These are phyloP conservation scores for Lysandra coridon DNA, from an alignment of 2,888 invertebrate genomes.

Conservation along the genomic window DNA sequence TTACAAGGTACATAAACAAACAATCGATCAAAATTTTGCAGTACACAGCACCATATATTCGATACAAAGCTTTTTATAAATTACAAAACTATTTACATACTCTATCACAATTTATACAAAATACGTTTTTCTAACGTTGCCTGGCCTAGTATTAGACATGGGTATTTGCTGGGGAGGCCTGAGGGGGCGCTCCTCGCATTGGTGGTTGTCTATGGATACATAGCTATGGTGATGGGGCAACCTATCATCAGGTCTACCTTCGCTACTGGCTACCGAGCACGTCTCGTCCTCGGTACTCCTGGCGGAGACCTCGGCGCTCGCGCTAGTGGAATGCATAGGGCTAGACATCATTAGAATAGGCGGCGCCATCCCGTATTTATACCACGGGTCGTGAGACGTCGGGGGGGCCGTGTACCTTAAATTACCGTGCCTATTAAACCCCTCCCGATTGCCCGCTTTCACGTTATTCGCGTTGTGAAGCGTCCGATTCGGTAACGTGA, in stretches of 20 bases:
- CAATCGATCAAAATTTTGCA: conserved; percentile 21
- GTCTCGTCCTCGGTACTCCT: conserved; percentile 83
- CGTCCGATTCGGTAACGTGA: conserved; percentile 80
- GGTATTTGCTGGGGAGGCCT: conserved; percentile 75
- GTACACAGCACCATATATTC: conserved; percentile 30
- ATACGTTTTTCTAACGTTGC: conserved; percentile 75
- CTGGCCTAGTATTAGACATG: conserved; percentile 69
- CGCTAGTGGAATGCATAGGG: conserved; percentile 81
- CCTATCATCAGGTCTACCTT: conserved; percentile 77
- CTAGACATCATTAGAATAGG: conserved; percentile 81
- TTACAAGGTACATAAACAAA: conserved; percentile 18
- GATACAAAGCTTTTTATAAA: conserved; percentile 9
- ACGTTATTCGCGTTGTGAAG: conserved; percentile 75
- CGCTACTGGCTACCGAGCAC: conserved; percentile 79
- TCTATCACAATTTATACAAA: conserved; percentile 64
- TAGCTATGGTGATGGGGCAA: conserved; percentile 81
- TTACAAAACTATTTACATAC: conserved; percentile 36
- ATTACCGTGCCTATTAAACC: conserved; percentile 74
- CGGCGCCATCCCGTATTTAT: conserved; percentile 75
- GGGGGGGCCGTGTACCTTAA: conserved; percentile 77
- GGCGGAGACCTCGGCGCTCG: conserved; percentile 82
- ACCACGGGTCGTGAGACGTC: conserved; percentile 77
- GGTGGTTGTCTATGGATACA: conserved; percentile 77
- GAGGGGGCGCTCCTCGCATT: conserved; percentile 74
- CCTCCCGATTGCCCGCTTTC: conserved; percentile 73